Evolutionary conservation across 1,140 invertebrate genomes (phyloP), one percentile per base, ranked within the genome.

Genomic region (Homarus americanus): DNA sequence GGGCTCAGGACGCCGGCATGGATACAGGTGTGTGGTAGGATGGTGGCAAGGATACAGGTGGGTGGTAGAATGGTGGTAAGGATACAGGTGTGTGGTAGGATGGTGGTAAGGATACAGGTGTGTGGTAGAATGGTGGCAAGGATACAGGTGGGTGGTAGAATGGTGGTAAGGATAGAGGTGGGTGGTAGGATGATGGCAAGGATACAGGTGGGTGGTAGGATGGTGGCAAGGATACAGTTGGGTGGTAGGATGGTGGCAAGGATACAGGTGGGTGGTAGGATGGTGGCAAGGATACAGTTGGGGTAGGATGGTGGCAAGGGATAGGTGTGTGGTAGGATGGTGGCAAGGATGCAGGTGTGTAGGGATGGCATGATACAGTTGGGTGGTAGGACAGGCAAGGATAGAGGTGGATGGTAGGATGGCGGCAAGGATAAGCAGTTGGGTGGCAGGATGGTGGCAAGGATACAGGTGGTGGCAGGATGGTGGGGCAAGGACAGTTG

Each of bases 141-240:
- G 34, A 83, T 28, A 83, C 80, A 36, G 80, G 80, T 83, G 34
- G 53, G 80, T 58, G 2, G 10, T 34, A 20, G 53, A 12, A 38
- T n/a, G 96, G 95, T 44, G 97, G 96, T 66, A 97, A 97, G 94
- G 96, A 95, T 80, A 97, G 97, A 93, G 97, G 97, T 97, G 93
- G 91, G 83, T 76, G 28, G 82, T 72, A 7, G 32, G 49, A 24
- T 32, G 24, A 24, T 40, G 44, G n/a, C 3, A n/a, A 40, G 93
- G 91, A 92, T 15, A 92, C 92, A 36, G 95, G 94, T 66, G 94
- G 94, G 90, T 94, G 0, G 24, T 2, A 49, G 44, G 44, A 49
- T 0, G 44, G 9, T 49, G 1, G 44, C 44, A 49, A 49, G 1
- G 44, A 49, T 17, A 49, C 44, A 49, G 44, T 9, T 58, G n/a